A percentile compares a stretch with the other conserved stretches of the same genome.
phyloP scores from a whole-genome alignment of 1,140 invertebrate genomes.

The Globodera rostochiensis region DNA sequence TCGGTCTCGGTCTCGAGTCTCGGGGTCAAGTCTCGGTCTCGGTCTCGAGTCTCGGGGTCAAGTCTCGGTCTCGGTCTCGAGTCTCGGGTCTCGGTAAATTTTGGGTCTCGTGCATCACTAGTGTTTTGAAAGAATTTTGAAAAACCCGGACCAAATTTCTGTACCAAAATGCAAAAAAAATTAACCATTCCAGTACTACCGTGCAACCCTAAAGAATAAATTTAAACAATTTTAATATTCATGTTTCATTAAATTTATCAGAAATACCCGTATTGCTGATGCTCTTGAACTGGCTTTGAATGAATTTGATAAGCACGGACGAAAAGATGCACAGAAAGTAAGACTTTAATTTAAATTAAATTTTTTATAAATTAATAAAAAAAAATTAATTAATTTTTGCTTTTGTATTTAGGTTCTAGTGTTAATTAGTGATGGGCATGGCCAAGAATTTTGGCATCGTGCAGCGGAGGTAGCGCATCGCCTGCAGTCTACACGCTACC shows the following conservation, averaged over 20 bases:
- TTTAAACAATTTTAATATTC: not conserved
- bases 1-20: too few species aligned
- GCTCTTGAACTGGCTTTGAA: slow-evolving; percentile 51
- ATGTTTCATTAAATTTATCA: not conserved
- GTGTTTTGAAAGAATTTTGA: too few species aligned
- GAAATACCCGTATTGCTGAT: slow-evolving; percentile 51
- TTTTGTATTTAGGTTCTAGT: slow-evolving; percentile 43
- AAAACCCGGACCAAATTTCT: too few species aligned
- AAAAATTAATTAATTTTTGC: not conserved
- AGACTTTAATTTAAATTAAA: not conserved
- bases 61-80: too few species aligned
- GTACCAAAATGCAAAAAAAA: too few species aligned
- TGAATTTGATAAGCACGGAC: slow-evolving; percentile 36
- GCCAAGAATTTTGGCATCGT: slow-evolving; percentile 55
- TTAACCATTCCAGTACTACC: too few species aligned
- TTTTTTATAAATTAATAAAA: not conserved
- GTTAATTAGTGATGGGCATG: slow-evolving; percentile 52
- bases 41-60: too few species aligned
- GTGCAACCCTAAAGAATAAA: too few species aligned
- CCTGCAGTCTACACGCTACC: slow-evolving; percentile 25
- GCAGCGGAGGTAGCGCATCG: slow-evolving; percentile 46
- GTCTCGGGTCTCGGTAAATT: too few species aligned
- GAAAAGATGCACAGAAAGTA: slow-evolving; percentile 43
- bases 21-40: too few species aligned
- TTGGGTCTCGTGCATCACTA: too few species aligned